Base-by-base conservation (phyloP, 2,113 vertebrate genomes). In the Pseudorhombus dupliciocellatus region DNA sequence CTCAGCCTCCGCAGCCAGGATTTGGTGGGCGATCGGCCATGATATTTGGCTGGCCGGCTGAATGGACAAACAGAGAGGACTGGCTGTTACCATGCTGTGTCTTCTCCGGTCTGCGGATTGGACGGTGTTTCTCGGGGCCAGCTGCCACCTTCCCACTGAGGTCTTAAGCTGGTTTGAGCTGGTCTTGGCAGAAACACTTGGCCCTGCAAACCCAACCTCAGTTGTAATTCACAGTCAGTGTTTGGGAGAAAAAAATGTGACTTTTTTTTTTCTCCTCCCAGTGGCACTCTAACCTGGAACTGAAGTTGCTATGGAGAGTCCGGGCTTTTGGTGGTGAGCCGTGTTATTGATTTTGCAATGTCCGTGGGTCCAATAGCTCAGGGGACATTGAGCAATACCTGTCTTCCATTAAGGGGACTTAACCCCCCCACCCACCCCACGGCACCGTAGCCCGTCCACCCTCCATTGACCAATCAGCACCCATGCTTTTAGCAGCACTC, bases 401-500 rank as follows among this genome's bases (percentile, higher is more conserved):
- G 64, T 72, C 70, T 74, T 88, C 89, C 89, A 91, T 90, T 89
- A 87, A 78, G 74, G 81, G 83, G 77, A 75, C 80, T 87, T 70
- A 84, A 68, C 30, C 77, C 78, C 80, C 66, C 79, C 5, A 5
- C 34, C 34, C 34, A 5, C 34, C 37, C 42, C 42, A 37, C 34
- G 48, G 83, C 62, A 50, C 68, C 80, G 77, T 52, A 51, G 77
- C 85, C 84, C 64, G 68, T 90, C 88, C 83, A 87, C 84, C 87
- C 85, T 89, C 81, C 81, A 88, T 59, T 89, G 90, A 90, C 91
- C 92, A 94, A 92, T 94, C 88, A 92, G 83, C 74, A 60, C 25
- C 50, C 88, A 91, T 88, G 93, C 94, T 93, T 93, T 94, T 94
- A 94, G 89, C 84, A 77, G 84, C 72, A 64, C 87, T 91, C 79